These are phyloP conservation scores for Acomys russatus DNA, from an alignment of 2,797 vertebrate species.

Conservation along the genomic window DNA sequence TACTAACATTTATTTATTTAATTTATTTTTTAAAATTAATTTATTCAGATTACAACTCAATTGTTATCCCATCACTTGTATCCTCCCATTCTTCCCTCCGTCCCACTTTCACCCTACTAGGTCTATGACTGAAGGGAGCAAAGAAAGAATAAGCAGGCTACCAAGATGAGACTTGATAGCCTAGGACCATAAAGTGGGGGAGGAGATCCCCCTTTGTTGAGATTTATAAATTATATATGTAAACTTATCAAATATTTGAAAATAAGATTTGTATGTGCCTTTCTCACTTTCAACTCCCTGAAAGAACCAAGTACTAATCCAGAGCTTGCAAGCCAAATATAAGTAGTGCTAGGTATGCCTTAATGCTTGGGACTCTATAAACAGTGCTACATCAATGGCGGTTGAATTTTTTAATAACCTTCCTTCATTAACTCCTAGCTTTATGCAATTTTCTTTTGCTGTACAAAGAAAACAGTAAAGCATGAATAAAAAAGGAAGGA, in stretches of 20 bases:
- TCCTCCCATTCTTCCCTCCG: too few relatives aligned
- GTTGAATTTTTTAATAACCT: conserved; percentile 3
- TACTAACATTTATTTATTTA: too few relatives aligned
- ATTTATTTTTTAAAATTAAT: too few relatives aligned
- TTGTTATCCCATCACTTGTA: too few relatives aligned
- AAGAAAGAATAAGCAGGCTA: too few relatives aligned
- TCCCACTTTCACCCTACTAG: too few relatives aligned
- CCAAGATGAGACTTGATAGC: too few relatives aligned
- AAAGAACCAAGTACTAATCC: background rate
- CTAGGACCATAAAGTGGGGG: too few relatives aligned
- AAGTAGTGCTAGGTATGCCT: background rate
- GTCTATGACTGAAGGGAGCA: too few relatives aligned
- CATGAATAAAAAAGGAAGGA: background rate
- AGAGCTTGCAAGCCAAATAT: background rate
- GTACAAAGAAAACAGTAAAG: background rate
- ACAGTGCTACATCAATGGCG: background rate
- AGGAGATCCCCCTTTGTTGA: background rate
- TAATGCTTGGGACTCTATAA: background rate
- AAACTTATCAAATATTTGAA: conserved; percentile 8
- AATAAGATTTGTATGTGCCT: background rate
- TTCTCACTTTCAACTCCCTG: background rate
- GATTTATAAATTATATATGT: conserved; percentile 9
- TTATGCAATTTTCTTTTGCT: background rate
- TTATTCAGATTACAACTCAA: too few relatives aligned
- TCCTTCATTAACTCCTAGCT: background rate